Evolutionary conservation across 2,113 vertebrate genomes (phyloP).

Genomic region (Marmota monax): DNA sequence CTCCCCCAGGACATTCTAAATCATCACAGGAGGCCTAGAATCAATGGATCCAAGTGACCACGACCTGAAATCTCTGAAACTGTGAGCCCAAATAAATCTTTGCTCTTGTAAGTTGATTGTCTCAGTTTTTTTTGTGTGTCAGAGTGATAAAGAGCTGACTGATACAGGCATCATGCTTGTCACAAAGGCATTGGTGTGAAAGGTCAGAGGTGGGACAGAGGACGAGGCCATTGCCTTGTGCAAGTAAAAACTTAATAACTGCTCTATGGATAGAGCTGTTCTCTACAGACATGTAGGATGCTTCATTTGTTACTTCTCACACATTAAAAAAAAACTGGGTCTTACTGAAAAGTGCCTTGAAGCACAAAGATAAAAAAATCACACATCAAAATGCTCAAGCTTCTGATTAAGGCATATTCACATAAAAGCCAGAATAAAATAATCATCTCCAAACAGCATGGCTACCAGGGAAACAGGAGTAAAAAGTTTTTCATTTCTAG

Average conservation of each 20-base stretch:
- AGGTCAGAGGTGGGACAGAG: not conserved
- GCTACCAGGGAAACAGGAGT: not conserved
- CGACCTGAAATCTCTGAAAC: too few relatives aligned
- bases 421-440: constrained; percentile 18
- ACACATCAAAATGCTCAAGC: not conserved
- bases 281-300: not conserved
- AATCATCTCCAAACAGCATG: not conserved
- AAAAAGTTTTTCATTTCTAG: not conserved
- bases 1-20: not conserved
- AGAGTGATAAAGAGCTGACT: too few relatives aligned
- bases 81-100: too few relatives aligned
- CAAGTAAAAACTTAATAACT: not conserved
- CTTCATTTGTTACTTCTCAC: not conserved
- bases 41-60: not conserved
- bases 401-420: not conserved
- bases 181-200: not conserved
- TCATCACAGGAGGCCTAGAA: not conserved
- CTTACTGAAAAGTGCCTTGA: constrained; percentile 32
- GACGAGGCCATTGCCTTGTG: not conserved
- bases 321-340: not conserved
- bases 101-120: too few relatives aligned
- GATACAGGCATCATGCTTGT: not conserved
- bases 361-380: not conserved
- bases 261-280: not conserved
- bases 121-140: too few relatives aligned